A percentile compares a stretch with the other conserved stretches of the same genome.
These are phyloP conservation scores for Magallana gigas DNA, from an alignment of 1,140 invertebrate species.

Conservation along the genomic window DNA sequence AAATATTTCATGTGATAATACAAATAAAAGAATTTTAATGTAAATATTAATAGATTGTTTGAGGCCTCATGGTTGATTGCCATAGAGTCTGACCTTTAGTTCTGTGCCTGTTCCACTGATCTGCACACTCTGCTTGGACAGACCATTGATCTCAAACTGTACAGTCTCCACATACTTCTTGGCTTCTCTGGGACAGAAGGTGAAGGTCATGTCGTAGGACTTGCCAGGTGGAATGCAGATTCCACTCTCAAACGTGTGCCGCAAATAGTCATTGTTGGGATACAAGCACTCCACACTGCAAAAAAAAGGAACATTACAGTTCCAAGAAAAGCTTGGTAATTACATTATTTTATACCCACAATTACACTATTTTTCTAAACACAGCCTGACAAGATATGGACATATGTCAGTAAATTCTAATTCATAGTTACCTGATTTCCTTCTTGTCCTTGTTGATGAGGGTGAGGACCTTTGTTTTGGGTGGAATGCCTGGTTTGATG, in stretches of 20 bases:
- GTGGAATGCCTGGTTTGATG: conserved; percentile 76
- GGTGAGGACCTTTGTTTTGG: conserved; percentile 67
- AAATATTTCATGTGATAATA: not conserved
- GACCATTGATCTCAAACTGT: conserved; percentile 79
- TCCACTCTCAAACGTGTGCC: conserved; percentile 75
- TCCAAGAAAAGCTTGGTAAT: not conserved
- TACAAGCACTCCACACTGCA: conserved; percentile 78
- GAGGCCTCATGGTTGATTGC: too few species aligned
- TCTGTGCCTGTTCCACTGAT: conserved; percentile 76
- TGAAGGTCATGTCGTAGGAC: conserved; percentile 71
- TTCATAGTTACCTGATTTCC: conserved; percentile 74
- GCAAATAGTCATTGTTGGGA: conserved; percentile 71
- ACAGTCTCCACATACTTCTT: conserved; percentile 75
- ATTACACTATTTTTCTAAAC: not conserved
- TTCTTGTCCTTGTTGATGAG: conserved; percentile 78
- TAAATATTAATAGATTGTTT: too few species aligned
- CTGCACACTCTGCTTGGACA: conserved; percentile 75
- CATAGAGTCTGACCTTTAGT: conserved; percentile 72
- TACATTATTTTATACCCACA: not conserved
- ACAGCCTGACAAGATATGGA: not conserved
- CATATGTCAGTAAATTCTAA: not conserved
- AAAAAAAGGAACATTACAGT: conserved; percentile 29
- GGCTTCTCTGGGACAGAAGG: conserved; percentile 76
- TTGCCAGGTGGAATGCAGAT: conserved; percentile 71
- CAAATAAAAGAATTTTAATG: too few species aligned